Evolutionary conservation across 1,140 invertebrate genomes (phyloP).

Genomic region (Archegozetes longisetosus): DNA sequence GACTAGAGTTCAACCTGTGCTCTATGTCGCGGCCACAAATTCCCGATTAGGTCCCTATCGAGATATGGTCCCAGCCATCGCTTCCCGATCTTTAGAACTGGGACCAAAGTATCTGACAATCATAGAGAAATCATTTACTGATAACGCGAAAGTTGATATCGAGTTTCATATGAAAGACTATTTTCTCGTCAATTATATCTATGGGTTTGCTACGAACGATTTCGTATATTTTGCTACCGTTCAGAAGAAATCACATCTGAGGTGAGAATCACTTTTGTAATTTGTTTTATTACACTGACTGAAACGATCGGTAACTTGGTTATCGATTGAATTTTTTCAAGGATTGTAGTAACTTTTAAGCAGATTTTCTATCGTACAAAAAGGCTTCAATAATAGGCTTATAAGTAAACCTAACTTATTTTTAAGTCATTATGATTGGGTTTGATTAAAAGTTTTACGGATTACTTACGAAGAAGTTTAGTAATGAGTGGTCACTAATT

Average conservation of each 20-base stretch:
- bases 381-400: no score
- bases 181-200: slow-evolving; percentile 83
- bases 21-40: slow-evolving; percentile 88
- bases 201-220: slow-evolving; percentile 82
- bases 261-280: no score
- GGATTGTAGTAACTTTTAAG: no score
- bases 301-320: no score
- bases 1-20: slow-evolving; percentile 54
- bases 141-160: slow-evolving; percentile 73
- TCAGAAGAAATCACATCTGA: slow-evolving; percentile 75
- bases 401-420: no score
- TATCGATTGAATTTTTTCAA: no score
- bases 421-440: no score
- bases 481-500: no score
- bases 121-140: slow-evolving; percentile 66
- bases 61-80: slow-evolving; percentile 84
- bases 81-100: slow-evolving; percentile 49
- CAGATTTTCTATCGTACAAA: no score
- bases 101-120: slow-evolving; percentile 42
- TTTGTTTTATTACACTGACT: no score
- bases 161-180: slow-evolving; percentile 70
- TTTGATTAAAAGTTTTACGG: no score
- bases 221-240: slow-evolving; percentile 91
- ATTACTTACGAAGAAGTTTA: no score
- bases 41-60: slow-evolving; percentile 78